Conservation (phyloP, 2,888 invertebrate genomes). For the Agrilus mali region DNA sequence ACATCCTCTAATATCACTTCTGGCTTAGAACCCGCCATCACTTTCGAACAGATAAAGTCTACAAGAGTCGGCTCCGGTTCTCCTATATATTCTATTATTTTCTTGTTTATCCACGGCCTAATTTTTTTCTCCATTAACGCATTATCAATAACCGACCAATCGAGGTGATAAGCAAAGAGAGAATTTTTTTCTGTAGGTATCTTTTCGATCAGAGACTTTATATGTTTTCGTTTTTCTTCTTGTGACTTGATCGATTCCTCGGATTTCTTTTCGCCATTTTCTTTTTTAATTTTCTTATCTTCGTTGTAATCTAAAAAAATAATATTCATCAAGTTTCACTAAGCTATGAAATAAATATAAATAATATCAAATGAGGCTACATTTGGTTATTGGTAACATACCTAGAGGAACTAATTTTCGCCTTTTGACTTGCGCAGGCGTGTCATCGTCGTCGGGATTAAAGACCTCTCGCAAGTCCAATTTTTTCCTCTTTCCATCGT, state of each 20-base stretch:
- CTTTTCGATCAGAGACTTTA: slow-evolving; percentile 94
- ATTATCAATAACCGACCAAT: slow-evolving; percentile 69
- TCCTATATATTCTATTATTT: slow-evolving; percentile 98
- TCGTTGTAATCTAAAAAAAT: slow-evolving; percentile 44
- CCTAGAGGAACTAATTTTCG: slow-evolving; percentile 69
- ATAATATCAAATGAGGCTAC: not conserved
- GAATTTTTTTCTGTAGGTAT: slow-evolving; percentile 97
- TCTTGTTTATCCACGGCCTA: slow-evolving; percentile 99
- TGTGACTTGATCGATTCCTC: slow-evolving; percentile 56
- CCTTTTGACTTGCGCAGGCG: slow-evolving; percentile 45
- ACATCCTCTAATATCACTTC: slow-evolving; percentile 95
- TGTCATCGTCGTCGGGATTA: slow-evolving; percentile 70
- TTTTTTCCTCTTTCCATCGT: slow-evolving; percentile 51
- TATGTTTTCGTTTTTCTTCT: slow-evolving; percentile 93
- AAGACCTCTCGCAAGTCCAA: slow-evolving; percentile 75
- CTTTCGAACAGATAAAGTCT: slow-evolving; percentile 99
- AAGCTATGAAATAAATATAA: not conserved
- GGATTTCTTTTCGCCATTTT: slow-evolving; percentile 34
- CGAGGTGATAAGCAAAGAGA: slow-evolving; percentile 87
- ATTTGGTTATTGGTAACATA: slow-evolving; percentile 21
- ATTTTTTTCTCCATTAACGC: slow-evolving; percentile 89
- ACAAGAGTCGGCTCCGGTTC: slow-evolving; percentile 97
- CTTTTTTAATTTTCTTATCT: slow-evolving; percentile 40
- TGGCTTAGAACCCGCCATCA: slow-evolving; percentile 85
- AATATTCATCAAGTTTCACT: not conserved